Base-by-base conservation (phyloP, 2,797 vertebrate genomes). In the Luscinia luscinia region DNA sequence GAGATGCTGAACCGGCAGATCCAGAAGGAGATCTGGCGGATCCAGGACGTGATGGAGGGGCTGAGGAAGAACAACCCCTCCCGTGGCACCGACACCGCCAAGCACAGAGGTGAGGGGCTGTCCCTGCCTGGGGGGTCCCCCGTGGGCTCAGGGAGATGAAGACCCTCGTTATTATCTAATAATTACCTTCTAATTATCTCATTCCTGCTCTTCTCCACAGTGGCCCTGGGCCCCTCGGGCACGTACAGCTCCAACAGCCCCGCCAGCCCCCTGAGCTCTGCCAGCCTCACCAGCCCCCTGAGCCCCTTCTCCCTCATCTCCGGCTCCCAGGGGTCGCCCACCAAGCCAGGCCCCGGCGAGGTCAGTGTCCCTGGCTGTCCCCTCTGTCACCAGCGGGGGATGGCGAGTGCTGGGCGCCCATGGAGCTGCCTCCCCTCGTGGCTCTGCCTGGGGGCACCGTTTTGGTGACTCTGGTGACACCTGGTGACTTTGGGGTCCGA, bases 11-110 rank as follows among this genome's bases (percentile, higher is more conserved):
- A 98, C 87, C 94, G 98, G 94, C 99, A 99, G 96, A 98, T 99
- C 95, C 99, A 99, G 96, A 99, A 99, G 97, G 99, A 99, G 96
- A 99, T 99, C 96, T 99, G 99, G 99, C 98, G 99, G 93, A 99
- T 99, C 91, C 99, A 99, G 96, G 99, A 99, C 6, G 98, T 99
- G 46, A 98, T 99, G 97, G 99, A 99, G 95, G 99, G 98, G 66
- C 98, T 99, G 87, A 98, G 99, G 96, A 99, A 99, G 97, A 99
- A 98, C 89, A 99, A 99, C 92, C 98, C 98, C 0, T 99, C 99
- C 75, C 98, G 99, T 27, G 99, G 99, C 92, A 99, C 99, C 0
- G 98, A 99, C 95, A 99, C 99, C 0, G 99, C 99, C 97, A 99
- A 99, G 97, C 98, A 99, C 97, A 98, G 98, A 98, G 99, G 99